Evolutionary conservation across 1,140 invertebrate species (phyloP).

Genomic region (fruit fly (Drosophila melanogaster)): Release_6_plus_ISO1_MT NT_037436.4:12377001-12377500

Average conservation of each 20-base stretch:
- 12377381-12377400: not conserved
- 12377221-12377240: not conserved
- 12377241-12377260: not conserved
- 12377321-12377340: not conserved
- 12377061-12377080: conserved; percentile 32
- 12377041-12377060: conserved; percentile 46
- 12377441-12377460: too few species aligned
- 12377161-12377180: not conserved
- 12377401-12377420: not conserved
- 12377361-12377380: not conserved
- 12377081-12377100: conserved; percentile 33
- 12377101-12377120: not conserved
- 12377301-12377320: not conserved
- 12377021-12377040: conserved; percentile 29
- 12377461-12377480: too few species aligned
- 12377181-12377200: not conserved
- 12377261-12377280: not conserved
- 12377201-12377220: not conserved
- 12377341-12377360: not conserved
- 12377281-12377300: not conserved
- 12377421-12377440: not conserved
- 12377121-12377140: not conserved
- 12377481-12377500: too few species aligned
- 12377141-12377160: not conserved
- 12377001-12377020: conserved; percentile 12